Percentiles rank a stretch among this genome's conserved stretches.
These are phyloP conservation scores for Sebastes fasciatus DNA, from an alignment of 2,113 vertebrate species.

Conservation along the genomic window DNA sequence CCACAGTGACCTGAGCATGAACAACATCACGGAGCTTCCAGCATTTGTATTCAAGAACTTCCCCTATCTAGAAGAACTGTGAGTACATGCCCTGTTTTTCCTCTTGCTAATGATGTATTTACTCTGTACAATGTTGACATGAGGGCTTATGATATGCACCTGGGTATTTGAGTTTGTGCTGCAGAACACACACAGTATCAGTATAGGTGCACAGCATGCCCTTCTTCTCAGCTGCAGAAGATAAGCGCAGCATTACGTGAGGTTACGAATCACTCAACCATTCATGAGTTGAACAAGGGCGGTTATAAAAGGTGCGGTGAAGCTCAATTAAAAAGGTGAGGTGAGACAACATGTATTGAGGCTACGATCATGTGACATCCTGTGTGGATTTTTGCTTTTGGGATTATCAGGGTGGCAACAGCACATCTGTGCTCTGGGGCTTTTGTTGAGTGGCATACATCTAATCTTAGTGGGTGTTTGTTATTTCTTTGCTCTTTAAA, in stretches of 20 bases:
- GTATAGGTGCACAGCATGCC: constrained; percentile 31
- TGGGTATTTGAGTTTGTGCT: constrained; percentile 59
- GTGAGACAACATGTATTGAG: constrained; percentile 55
- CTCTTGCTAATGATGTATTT: constrained; percentile 53
- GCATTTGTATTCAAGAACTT: constrained; percentile 94
- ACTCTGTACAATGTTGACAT: constrained; percentile 65
- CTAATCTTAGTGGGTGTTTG: constrained; percentile 75
- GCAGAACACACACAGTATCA: constrained; percentile 31
- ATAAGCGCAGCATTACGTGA: constrained; percentile 48
- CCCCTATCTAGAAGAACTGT: constrained; percentile 96
- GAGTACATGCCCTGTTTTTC: constrained; percentile 82
- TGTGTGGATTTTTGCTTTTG: constrained; percentile 69
- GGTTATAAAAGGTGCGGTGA: constrained; percentile 53
- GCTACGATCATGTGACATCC: constrained; percentile 62
- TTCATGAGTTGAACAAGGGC: constrained; percentile 52
- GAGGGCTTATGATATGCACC: constrained; percentile 65
- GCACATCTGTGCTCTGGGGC: constrained; percentile 49
- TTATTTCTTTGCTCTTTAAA: constrained; percentile 77
- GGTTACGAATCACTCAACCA: constrained; percentile 63
- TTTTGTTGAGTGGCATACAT: constrained; percentile 61
- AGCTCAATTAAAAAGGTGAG: constrained; percentile 65
- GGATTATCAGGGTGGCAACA: constrained; percentile 71
- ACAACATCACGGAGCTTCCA: constrained; percentile 97
- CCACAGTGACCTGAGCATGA: constrained; percentile 97
- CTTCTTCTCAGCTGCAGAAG: constrained; percentile 38